Percentiles rank a stretch among this genome's conserved stretches.
Conservation (phyloP, 2,113 vertebrate species). For the Paradisaea rubra region DNA sequence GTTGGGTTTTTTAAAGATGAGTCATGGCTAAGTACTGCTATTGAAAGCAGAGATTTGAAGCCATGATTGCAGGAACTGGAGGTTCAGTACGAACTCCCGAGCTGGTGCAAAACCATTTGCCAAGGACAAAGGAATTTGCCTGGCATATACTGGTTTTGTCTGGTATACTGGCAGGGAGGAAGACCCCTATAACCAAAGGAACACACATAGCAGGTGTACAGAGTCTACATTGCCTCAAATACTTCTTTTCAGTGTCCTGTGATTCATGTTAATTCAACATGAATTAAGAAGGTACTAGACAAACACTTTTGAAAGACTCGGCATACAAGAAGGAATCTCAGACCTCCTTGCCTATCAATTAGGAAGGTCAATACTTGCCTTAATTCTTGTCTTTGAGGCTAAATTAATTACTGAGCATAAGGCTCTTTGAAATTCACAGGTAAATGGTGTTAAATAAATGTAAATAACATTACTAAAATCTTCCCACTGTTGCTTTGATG, state of each 20-base stretch:
- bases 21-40: background rate
- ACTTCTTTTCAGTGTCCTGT: background rate
- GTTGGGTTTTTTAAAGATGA: background rate
- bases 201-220: background rate
- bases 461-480: background rate
- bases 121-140: background rate
- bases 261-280: background rate
- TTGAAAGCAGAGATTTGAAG: background rate
- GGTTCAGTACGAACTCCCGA: background rate
- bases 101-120: background rate
- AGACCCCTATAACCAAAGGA: background rate
- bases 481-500: background rate
- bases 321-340: background rate
- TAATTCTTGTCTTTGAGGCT: background rate
- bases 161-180: background rate
- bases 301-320: background rate
- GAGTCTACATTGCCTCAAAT: background rate
- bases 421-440: background rate
- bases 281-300: background rate
- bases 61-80: background rate
- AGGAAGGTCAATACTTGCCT: background rate
- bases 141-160: background rate
- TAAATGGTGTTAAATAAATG: background rate
- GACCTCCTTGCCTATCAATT: background rate
- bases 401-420: background rate